Percentiles rank a stretch among this genome's conserved stretches.
Evolutionary conservation across 2,797 vertebrate species (phyloP).

Genomic region (Lagorchestes hirsutus): DNA sequence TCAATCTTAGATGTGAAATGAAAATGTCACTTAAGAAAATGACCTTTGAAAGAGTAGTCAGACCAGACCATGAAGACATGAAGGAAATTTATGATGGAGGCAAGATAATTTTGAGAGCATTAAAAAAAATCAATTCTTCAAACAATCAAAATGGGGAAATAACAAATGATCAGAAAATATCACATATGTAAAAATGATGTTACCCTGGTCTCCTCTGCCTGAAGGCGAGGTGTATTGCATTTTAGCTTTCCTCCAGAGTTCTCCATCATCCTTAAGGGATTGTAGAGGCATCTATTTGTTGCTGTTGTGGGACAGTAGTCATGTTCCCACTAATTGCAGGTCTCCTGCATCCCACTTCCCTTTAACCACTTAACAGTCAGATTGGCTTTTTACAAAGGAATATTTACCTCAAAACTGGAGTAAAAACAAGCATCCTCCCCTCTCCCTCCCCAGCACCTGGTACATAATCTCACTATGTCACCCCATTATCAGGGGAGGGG

Average conservation of each 20-base stretch:
- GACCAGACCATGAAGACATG: neutral
- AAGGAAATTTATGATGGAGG: neutral
- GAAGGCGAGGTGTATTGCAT: neutral
- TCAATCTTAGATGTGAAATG: neutral
- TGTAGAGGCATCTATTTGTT: neutral
- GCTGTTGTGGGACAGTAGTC: no score
- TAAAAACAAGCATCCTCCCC: neutral
- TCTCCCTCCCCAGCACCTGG: no score
- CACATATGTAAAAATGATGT: neutral
- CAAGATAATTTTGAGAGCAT: neutral
- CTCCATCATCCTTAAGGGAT: neutral
- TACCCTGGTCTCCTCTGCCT: neutral
- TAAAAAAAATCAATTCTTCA: neutral
- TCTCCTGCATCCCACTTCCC: no score
- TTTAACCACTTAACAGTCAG: no score
- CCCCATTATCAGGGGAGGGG: neutral
- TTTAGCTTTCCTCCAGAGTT: neutral
- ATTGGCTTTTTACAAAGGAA: no score
- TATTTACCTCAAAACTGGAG: neutral
- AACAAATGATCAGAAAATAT: neutral
- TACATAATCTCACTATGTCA: neutral
- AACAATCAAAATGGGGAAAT: neutral
- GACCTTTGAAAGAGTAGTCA: neutral
- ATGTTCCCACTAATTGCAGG: no score
- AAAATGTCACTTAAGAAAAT: neutral